A percentile compares a stretch with the other conserved stretches of the same genome.
phyloP scores from a whole-genome alignment of 2,797 vertebrate species.

The Epinephelus coioides region DNA sequence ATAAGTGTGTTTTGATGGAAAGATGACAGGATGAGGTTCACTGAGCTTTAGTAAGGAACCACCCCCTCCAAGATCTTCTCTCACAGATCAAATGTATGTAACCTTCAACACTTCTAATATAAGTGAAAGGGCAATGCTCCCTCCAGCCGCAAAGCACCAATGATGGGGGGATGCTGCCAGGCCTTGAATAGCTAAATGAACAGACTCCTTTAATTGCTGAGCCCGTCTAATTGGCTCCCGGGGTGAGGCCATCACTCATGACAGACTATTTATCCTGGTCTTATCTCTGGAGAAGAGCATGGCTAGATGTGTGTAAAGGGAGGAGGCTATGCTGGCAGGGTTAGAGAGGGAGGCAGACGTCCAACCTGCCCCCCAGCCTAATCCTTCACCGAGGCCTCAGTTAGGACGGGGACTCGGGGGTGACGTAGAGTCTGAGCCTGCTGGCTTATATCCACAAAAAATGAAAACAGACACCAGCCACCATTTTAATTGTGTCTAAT shows the following conservation, averaged over 20 bases:
- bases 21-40: too few species aligned
- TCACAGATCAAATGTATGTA: constrained; percentile 23
- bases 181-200: constrained; percentile 67
- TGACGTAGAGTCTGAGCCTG: constrained; percentile 38
- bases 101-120: constrained; percentile 36
- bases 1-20: too few species aligned
- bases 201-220: constrained; percentile 74
- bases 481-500: constrained; percentile 79
- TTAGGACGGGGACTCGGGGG: constrained; percentile 27
- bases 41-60: too few species aligned
- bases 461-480: constrained; percentile 70
- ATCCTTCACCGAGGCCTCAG: constrained; percentile 61
- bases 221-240: constrained; percentile 80
- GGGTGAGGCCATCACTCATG: constrained; percentile 74
- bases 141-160: constrained; percentile 27
- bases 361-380: constrained; percentile 61
- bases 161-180: constrained; percentile 55
- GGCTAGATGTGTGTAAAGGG: constrained; percentile 28
- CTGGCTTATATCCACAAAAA: constrained; percentile 68
- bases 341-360: constrained; percentile 43
- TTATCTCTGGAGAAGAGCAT: constrained; percentile 52
- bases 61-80: neutral
- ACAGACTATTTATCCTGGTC: constrained; percentile 70
- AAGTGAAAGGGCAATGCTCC: constrained; percentile 45
- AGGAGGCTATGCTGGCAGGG: constrained; percentile 38